Evolutionary conservation across 1,140 invertebrate genomes (phyloP).

Genomic region (Elysia chlorotica): DNA sequence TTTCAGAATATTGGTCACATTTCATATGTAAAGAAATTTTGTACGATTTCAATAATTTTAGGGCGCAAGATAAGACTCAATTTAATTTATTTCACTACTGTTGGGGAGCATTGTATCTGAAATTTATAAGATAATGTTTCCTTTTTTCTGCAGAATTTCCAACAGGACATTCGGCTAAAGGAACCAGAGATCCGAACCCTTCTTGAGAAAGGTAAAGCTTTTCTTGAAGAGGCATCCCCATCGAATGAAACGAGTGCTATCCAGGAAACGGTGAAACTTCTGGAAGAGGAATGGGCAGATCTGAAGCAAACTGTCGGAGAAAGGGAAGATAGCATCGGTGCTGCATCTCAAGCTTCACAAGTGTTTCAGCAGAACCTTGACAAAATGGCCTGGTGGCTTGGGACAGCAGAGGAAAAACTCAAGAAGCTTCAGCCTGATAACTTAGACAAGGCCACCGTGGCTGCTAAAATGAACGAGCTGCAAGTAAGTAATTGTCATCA

Average conservation of each 20-base stretch:
- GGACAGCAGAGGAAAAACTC: constrained; percentile 83
- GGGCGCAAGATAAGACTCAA: too few relatives aligned
- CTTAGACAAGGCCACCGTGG: constrained; percentile 84
- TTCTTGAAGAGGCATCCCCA: constrained; percentile 68
- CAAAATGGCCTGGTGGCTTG: constrained; percentile 85
- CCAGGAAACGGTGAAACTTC: constrained; percentile 35
- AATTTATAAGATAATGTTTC: background rate
- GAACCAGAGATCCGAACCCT: constrained; percentile 61
- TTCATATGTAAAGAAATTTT: too few relatives aligned
- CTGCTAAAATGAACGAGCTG: constrained; percentile 86
- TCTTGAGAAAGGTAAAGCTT: constrained; percentile 85
- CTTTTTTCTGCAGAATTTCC: constrained; percentile 34
- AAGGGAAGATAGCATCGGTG: constrained; percentile 41
- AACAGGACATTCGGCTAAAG: constrained; percentile 44
- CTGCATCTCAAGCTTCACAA: constrained; percentile 77
- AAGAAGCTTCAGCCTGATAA: constrained; percentile 80
- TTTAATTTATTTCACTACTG: too few relatives aligned
- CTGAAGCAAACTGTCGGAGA: constrained; percentile 39
- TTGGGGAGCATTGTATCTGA: too few relatives aligned
- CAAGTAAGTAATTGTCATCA: constrained; percentile 67
- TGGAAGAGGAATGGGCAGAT: constrained; percentile 43
- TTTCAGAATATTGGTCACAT: too few relatives aligned
- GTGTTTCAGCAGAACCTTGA: constrained; percentile 86
- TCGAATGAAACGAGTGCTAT: constrained; percentile 35
- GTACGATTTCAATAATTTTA: too few relatives aligned